Conservation (phyloP, 2,888 invertebrate species). For the Caenorhabditis sinica region DNA sequence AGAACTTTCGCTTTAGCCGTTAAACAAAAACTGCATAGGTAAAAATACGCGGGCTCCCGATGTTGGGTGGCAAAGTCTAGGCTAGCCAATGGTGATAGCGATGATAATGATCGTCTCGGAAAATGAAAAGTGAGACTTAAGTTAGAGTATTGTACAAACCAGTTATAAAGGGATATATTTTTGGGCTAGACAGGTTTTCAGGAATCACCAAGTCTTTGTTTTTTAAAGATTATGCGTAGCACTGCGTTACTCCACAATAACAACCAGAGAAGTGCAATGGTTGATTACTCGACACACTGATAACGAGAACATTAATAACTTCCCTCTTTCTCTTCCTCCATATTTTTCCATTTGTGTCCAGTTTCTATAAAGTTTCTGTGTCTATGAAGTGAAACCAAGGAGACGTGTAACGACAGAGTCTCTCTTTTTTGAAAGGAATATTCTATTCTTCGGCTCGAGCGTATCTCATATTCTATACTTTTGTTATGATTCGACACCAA, state of each 20-base stretch:
- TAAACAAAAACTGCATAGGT: no score
- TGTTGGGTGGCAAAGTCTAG: no score
- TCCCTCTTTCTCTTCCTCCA: not conserved
- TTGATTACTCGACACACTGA: not conserved
- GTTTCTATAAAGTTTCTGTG: not conserved
- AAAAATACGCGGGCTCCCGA: no score
- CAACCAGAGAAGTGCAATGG: no score
- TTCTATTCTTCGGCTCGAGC: not conserved
- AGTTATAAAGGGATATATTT: no score
- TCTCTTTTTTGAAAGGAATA: not conserved
- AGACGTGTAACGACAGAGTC: not conserved
- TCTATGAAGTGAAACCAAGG: constrained; percentile 31
- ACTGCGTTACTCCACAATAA: not conserved
- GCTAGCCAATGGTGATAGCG: no score
- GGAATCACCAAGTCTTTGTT: no score
- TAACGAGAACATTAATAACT: not conserved
- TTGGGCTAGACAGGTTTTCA: no score
- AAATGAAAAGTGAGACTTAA: no score
- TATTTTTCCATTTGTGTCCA: not conserved
- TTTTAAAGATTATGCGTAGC: not conserved
- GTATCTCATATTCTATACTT: not conserved
- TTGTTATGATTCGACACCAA: not conserved
- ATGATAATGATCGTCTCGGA: no score
- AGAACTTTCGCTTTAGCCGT: no score
- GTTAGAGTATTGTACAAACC: no score